Evolutionary conservation across 1,140 invertebrate species (phyloP).

Genomic region (Tribolium castaneum): DNA sequence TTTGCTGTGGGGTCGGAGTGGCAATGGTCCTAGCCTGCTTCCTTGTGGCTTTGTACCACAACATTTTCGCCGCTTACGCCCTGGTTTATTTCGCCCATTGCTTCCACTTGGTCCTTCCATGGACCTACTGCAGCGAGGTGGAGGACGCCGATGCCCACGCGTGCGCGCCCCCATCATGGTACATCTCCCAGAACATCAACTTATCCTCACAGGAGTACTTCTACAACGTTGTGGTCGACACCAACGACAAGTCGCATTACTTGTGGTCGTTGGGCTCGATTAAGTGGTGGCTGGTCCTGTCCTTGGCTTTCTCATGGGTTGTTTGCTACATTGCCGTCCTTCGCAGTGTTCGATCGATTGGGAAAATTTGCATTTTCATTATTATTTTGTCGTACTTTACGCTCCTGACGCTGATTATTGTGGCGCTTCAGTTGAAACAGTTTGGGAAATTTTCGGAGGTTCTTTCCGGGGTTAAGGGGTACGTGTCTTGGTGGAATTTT

Average conservation of each 20-base stretch:
- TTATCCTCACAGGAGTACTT: conserved; percentile 33
- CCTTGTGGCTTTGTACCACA: conserved; percentile 21
- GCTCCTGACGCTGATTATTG: conserved; percentile 8
- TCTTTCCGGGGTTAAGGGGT: not conserved
- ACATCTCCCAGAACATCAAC: not conserved
- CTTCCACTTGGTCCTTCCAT: conserved; percentile 31
- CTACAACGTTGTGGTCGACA: conserved; percentile 27
- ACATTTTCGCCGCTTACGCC: conserved; percentile 35
- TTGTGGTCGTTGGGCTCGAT: not conserved
- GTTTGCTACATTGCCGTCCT: conserved; percentile 18
- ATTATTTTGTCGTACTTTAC: conserved; percentile 18
- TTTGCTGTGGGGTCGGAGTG: conserved; percentile 14
- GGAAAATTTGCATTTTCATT: conserved; percentile 15
- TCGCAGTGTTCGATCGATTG: conserved; percentile 20
- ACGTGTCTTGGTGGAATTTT: not conserved
- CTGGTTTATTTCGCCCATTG: conserved; percentile 36
- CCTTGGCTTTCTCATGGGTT: conserved; percentile 33
- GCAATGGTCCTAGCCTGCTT: conserved; percentile 3
- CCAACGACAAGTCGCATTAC: not conserved
- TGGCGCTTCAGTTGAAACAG: not conserved
- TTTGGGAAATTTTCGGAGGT: conserved; percentile 3
- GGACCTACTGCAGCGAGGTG: conserved; percentile 27
- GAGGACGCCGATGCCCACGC: not conserved
- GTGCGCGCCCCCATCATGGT: not conserved
- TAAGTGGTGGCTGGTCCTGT: conserved; percentile 18